These are phyloP conservation scores for Mamestra brassicae DNA, from an alignment of 2,888 invertebrate species.

Conservation along the genomic window DNA sequence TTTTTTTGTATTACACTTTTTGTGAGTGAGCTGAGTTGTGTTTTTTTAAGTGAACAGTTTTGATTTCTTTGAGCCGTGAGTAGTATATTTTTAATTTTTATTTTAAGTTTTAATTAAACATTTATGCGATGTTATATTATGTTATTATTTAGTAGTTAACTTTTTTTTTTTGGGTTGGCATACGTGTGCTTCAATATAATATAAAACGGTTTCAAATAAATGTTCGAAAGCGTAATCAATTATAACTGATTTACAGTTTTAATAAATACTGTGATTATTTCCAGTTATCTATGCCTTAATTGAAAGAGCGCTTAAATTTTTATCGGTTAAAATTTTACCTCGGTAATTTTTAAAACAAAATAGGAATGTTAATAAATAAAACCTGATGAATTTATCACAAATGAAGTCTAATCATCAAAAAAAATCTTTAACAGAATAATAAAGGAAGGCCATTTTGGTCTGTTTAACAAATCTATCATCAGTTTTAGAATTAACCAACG, in stretches of 20 bases:
- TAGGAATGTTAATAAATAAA: too few relatives aligned
- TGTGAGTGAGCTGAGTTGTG: conserved; percentile 18
- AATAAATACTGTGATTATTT: neutral
- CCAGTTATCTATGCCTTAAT: neutral
- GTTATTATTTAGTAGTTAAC: too few relatives aligned
- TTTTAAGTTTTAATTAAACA: too few relatives aligned
- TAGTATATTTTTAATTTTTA: conserved; percentile 6
- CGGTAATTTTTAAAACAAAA: too few relatives aligned
- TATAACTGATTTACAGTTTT: neutral
- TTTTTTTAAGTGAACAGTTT: conserved; percentile 13
- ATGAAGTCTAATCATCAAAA: too few relatives aligned
- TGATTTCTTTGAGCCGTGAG: conserved; percentile 35
- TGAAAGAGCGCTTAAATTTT: neutral
- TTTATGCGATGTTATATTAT: neutral
- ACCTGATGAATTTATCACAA: too few relatives aligned
- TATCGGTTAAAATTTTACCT: too few relatives aligned
- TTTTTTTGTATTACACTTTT: conserved; percentile 11
- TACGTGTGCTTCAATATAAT: too few relatives aligned
- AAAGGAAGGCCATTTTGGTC: neutral
- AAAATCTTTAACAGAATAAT: too few relatives aligned
- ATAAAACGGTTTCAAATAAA: too few relatives aligned
- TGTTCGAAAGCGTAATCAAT: neutral
- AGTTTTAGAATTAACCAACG: too few relatives aligned
- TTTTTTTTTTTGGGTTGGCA: neutral
- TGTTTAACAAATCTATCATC: neutral